phyloP scores from a whole-genome alignment of 2,888 invertebrate genomes.

The Onthophagus sagittarius region DNA sequence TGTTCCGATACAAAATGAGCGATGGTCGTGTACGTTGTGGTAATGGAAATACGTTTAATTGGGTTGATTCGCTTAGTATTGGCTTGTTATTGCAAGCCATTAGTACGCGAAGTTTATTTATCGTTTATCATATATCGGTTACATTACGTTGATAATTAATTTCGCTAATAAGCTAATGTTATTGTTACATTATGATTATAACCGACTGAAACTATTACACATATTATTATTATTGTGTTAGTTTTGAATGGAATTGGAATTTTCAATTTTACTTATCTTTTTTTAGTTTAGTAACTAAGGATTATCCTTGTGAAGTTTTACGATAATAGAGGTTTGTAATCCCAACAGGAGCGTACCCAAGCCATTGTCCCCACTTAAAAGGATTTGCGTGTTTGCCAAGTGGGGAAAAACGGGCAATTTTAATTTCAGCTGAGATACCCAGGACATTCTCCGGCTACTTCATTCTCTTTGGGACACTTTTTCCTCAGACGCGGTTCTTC shows the following conservation, averaged over 20 bases:
- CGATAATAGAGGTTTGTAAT: neutral
- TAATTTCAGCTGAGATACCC: neutral
- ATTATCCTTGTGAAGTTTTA: neutral
- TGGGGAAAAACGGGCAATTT: conserved; percentile 14
- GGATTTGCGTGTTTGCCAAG: conserved; percentile 23
- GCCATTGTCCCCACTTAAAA: conserved; percentile 22
- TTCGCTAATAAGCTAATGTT: too few relatives aligned
- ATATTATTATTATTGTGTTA: too few relatives aligned
- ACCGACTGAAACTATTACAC: too few relatives aligned
- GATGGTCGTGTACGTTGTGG: neutral
- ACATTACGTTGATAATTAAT: neutral
- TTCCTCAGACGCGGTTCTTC: neutral
- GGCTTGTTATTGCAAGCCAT: neutral
- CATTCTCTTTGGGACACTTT: neutral
- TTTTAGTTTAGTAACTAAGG: neutral
- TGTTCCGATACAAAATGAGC: conserved; percentile 3
- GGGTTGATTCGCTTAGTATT: neutral
- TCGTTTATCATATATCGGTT: neutral
- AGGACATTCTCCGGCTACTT: neutral
- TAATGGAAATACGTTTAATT: neutral
- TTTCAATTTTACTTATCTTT: too few relatives aligned
- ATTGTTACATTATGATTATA: too few relatives aligned
- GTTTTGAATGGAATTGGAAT: too few relatives aligned
- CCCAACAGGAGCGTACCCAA: conserved; percentile 13
- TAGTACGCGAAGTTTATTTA: neutral